Conservation (phyloP, 2,888 invertebrate species). For the Lasius fuliginosus region DNA sequence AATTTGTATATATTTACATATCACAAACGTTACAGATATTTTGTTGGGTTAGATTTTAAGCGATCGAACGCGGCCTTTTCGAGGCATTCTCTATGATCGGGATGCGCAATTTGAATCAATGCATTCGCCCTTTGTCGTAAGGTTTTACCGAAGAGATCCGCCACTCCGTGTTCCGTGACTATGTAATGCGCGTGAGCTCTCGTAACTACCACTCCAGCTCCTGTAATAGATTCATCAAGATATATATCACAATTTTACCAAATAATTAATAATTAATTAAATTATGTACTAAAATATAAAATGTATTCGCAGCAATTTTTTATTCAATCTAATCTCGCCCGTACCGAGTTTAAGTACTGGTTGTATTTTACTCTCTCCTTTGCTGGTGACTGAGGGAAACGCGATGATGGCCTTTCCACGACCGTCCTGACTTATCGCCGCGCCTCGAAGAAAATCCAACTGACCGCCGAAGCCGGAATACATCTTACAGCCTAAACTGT, state of each 20-base stretch:
- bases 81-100: constrained; percentile 93
- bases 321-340: constrained; percentile 75
- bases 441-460: constrained; percentile 97
- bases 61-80: constrained; percentile 96
- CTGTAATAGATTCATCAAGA: constrained; percentile 86
- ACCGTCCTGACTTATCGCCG: constrained; percentile 94
- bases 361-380: constrained; percentile 94
- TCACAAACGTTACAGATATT: constrained; percentile 71
- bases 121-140: constrained; percentile 96
- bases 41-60: constrained; percentile 91
- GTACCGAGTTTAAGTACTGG: constrained; percentile 93
- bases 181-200: constrained; percentile 97
- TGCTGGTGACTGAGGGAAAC: constrained; percentile 92
- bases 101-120: constrained; percentile 96
- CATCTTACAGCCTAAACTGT: constrained; percentile 89
- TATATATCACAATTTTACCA: constrained; percentile 21
- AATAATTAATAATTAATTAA: constrained; percentile 25
- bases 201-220: constrained; percentile 97
- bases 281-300: not conserved
- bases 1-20: constrained; percentile 32
- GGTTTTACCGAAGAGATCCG: constrained; percentile 95
- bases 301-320: not conserved
- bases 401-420: constrained; percentile 97
- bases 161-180: constrained; percentile 97
- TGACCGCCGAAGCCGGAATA: constrained; percentile 97